These are phyloP conservation scores for Larimichthys polyactis DNA, from an alignment of 2,113 vertebrate genomes.

Conservation along the genomic window DNA sequence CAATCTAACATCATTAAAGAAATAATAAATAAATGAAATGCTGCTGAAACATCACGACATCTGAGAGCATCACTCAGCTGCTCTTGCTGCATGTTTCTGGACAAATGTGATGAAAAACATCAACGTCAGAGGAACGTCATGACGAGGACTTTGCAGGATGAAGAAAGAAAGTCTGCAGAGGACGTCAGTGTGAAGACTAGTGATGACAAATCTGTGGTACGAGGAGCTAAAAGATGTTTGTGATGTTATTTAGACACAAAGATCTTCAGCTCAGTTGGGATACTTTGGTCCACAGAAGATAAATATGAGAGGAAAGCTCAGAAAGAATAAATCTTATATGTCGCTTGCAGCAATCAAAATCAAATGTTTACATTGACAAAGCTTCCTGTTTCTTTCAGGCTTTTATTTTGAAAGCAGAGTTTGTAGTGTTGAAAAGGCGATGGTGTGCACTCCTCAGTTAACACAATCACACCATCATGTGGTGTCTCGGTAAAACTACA, in stretches of 20 bases:
- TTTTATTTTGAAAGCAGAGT: neutral
- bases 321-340: too few species aligned
- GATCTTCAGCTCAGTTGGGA: neutral
- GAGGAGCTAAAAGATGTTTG: neutral
- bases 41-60: neutral
- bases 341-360: too few species aligned
- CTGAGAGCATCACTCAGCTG: neutral
- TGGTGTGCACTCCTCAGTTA: neutral
- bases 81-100: conserved; percentile 6
- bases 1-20: too few species aligned
- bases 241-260: neutral
- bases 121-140: neutral
- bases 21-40: neutral
- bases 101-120: neutral
- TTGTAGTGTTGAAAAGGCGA: neutral
- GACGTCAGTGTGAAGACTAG: neutral
- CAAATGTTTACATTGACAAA: neutral
- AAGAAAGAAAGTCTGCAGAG: neutral
- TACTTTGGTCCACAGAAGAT: neutral
- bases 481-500: neutral
- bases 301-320: too few species aligned
- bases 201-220: conserved; percentile 1
- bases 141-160: neutral
- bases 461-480: neutral
- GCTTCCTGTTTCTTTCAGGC: neutral